Evolutionary conservation across 2,888 invertebrate species (phyloP), one percentile per base, ranked within the genome.

Genomic region (Cataglyphis albicans): DNA sequence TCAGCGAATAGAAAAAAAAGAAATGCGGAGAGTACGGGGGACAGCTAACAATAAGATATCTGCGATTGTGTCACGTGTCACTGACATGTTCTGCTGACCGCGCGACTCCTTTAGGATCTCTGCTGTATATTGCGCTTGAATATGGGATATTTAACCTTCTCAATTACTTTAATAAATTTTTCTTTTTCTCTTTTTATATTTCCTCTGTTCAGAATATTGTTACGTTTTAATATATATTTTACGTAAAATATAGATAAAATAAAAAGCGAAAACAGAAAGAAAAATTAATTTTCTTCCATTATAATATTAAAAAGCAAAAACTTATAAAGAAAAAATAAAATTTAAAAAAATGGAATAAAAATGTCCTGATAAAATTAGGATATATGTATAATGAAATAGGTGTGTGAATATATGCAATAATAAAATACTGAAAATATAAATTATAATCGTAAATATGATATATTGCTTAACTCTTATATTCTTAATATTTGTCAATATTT

Each of bases 71-170:
- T 70, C 57, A 44, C 55, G 38, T 67, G 76, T 76, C 68, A 38
- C 78, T 59, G 44, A 32, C 70, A 59, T 35, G 57, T 70, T 72
- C 57, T 21, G 78, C 73, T 72, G 78, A 78, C 78, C 32, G 72
- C 32, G 73, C 59, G 32, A 32, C 12, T 72, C 29, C 59, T 1
- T n/a, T 12, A 18, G 32, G 29, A 67, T 41, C 9, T 68, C 38
- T 41, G 9, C 57, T n/a, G 9, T 29, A 38, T 12, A 41, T 5
- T 7, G 32, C 73, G 35, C 41, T 70, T 52, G 32, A 57, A 12
- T 15, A 38, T n/a, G 2, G 2, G 72, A 78, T 57, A 41, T 57
- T 70, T 70, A 57, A 63, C 10, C 41, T 35, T 29, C 9, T n/a
- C 55, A 6, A 7, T n/a, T 15, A 10, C 9, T 44, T 15, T 32